Conservation (phyloP, 1,140 invertebrate species). For the honey bee (Apis mellifera) region Amel_HAv3.1 CM009931.2:71501-72000, state of each 20-base stretch:
- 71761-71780: slow-evolving; percentile 2
- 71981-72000: too few species aligned
- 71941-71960: too few species aligned
- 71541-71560: slow-evolving; percentile 41
- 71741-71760: slow-evolving; percentile 16
- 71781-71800: neutral
- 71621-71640: neutral
- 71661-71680: slow-evolving; percentile 21
- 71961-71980: too few species aligned
- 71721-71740: slow-evolving; percentile 13
- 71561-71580: slow-evolving; percentile 42
- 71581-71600: slow-evolving; percentile 2
- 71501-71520: slow-evolving; percentile 75
- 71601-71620: neutral
- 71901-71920: too few species aligned
- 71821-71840: neutral
- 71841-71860: too few species aligned
- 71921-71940: too few species aligned
- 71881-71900: too few species aligned
- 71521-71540: slow-evolving; percentile 66
- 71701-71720: slow-evolving; percentile 28
- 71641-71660: neutral
- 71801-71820: neutral
- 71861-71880: too few species aligned
- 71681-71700: slow-evolving; percentile 10